These are phyloP conservation scores for Pelobates cultripes DNA, from an alignment of 2,797 vertebrate genomes.

Conservation along the genomic window DNA sequence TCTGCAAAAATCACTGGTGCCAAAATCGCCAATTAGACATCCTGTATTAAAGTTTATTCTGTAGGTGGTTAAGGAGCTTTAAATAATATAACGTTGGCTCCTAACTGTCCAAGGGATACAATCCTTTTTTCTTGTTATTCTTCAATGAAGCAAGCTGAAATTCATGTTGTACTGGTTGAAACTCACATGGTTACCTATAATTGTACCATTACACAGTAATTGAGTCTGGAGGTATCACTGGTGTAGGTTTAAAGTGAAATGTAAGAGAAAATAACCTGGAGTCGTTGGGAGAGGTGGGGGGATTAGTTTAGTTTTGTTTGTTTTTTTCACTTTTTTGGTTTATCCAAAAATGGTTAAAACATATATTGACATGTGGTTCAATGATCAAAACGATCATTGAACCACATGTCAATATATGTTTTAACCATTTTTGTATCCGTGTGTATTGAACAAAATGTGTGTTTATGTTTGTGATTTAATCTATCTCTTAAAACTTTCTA, in stretches of 20 bases:
- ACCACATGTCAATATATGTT: no score
- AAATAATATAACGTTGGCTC: not conserved
- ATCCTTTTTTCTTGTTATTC: not conserved
- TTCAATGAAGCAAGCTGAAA: not conserved
- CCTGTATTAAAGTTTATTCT: constrained; percentile 7
- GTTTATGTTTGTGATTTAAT: no score
- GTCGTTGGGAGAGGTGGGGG: not conserved
- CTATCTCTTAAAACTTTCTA: no score
- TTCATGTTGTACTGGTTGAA: not conserved
- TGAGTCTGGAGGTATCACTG: not conserved
- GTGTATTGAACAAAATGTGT: no score
- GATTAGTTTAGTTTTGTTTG: no score
- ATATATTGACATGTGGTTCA: no score
- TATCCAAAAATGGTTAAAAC: no score
- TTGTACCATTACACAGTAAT: not conserved
- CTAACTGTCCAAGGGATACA: not conserved
- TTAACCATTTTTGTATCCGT: no score
- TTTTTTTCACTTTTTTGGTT: not conserved
- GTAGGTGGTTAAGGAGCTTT: not conserved
- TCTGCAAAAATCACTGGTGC: not conserved
- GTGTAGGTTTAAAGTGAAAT: not conserved
- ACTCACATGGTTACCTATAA: not conserved
- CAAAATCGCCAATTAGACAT: not conserved
- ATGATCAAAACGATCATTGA: no score
- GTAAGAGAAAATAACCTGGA: not conserved